Base-by-base conservation (phyloP, 2,113 vertebrate species). In the Cyanoramphus novaezelandiae region DNA sequence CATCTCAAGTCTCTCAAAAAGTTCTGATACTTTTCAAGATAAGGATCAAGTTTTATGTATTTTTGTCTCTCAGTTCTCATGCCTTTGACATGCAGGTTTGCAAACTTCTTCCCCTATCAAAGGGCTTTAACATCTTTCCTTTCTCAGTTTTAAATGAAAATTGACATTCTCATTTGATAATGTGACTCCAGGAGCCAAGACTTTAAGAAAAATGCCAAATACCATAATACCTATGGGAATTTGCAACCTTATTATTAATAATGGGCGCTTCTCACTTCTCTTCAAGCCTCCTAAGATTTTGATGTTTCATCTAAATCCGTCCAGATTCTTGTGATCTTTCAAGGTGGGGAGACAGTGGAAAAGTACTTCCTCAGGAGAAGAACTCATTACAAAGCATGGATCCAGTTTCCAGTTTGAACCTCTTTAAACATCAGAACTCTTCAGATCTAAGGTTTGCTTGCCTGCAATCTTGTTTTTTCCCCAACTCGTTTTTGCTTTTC, bases 11-110 rank as follows among this genome's bases (percentile, higher is more conserved):
- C 71, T 93, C 90, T 96, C 86, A 81, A 92, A 95, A 97, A 91
- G 91, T 86, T 93, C 57, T 68, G 93, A 68, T 92, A 92, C 86
- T 94, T 94, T 96, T 95, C 86, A 92, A 96, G 96, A 97, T 97
- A 96, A 96, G 62, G 69, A 96, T 97, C 96, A 95, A 46, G 86
- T 92, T 93, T 85, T 77, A 94, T 88, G 92, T 91, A 71, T 84
- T 96, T 96, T 91, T 43, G 71, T 82, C 83, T 94, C 82, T 90
- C 28, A 89, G 91, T 97, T 97, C 95, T 96, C 95, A 95, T 91
- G 89, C 89, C 81, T 96, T 96, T 95, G 91, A 94, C 96, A 68
- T 91, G 63, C 86, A 92, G 43, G 83, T 94, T 95, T 97, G 94
- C 91, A 91, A 68, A 76, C 77, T 75, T 92, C 55, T 67, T 91